Conservation (phyloP, 1,140 invertebrate species). For the Penaeus indicus region DNA sequence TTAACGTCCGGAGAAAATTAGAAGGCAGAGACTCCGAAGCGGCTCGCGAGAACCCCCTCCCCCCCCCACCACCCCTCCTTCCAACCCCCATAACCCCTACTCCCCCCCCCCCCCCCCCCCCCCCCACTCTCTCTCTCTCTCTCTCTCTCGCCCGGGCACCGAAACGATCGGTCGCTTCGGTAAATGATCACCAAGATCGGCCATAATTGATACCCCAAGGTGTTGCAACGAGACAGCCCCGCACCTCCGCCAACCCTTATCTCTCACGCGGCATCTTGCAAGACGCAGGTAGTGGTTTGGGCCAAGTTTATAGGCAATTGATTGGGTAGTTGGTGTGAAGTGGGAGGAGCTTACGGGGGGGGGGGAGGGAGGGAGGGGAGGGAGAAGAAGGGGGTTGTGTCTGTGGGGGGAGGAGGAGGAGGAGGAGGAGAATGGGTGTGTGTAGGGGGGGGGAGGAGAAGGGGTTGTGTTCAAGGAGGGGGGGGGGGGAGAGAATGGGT, state of each 20-base stretch:
- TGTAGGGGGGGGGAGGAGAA: no score
- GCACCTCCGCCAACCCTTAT: slow-evolving; percentile 51
- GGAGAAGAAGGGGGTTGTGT: not conserved
- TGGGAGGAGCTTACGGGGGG: slow-evolving; percentile 37
- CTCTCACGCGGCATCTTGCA: slow-evolving; percentile 57
- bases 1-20: slow-evolving; percentile 35
- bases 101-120: no score
- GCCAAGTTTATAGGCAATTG: slow-evolving; percentile 53
- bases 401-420: not conserved
- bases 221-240: slow-evolving; percentile 57
- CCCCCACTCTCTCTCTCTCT: no score
- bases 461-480: no score
- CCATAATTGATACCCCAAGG: slow-evolving; percentile 59
- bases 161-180: slow-evolving; percentile 42
- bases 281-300: slow-evolving; percentile 61
- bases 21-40: slow-evolving; percentile 19
- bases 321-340: slow-evolving; percentile 60
- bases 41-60: not conserved
- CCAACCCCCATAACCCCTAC: no score
- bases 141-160: no score
- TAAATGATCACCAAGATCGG: slow-evolving; percentile 57
- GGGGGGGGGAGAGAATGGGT: no score
- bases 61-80: no score
- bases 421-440: not conserved
- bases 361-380: not conserved